Conservation (phyloP, 2,888 invertebrate species). For the Lysandra bellargus region DNA sequence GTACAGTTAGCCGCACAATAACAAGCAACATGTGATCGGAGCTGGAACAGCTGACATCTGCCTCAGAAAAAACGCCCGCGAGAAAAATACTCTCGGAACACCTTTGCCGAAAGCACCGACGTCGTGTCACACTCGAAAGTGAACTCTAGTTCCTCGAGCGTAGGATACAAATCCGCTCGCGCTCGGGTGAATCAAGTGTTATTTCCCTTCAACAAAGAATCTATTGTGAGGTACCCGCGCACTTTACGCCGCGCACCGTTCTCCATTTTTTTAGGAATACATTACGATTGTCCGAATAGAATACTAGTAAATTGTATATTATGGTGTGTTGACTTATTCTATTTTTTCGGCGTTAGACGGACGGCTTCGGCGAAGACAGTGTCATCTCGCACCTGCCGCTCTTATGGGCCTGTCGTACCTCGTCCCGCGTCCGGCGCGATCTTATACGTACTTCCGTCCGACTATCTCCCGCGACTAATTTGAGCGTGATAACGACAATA, state of each 20-base stretch:
- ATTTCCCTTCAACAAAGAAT: background rate
- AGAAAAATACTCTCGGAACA: slow-evolving; percentile 46
- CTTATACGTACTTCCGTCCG: background rate
- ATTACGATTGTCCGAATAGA: background rate
- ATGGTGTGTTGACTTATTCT: background rate
- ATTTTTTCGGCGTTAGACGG: too few relatives aligned
- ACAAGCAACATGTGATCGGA: slow-evolving; percentile 58
- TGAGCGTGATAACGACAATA: background rate
- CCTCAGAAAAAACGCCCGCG: slow-evolving; percentile 51
- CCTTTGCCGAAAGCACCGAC: slow-evolving; percentile 40
- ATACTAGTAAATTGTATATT: background rate
- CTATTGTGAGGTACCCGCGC: slow-evolving; percentile 19
- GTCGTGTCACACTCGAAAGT: slow-evolving; percentile 32
- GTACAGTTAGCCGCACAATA: slow-evolving; percentile 59
- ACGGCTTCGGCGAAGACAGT: background rate
- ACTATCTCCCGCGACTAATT: background rate
- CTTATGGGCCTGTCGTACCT: background rate
- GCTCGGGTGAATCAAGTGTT: background rate
- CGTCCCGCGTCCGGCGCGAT: background rate
- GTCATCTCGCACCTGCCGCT: background rate
- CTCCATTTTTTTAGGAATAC: background rate
- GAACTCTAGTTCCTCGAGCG: background rate
- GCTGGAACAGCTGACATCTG: slow-evolving; percentile 66
- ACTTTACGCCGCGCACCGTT: background rate
- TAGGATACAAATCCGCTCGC: background rate